Conservation (phyloP, 2,888 invertebrate genomes). For the Scaeva pyrastri region DNA sequence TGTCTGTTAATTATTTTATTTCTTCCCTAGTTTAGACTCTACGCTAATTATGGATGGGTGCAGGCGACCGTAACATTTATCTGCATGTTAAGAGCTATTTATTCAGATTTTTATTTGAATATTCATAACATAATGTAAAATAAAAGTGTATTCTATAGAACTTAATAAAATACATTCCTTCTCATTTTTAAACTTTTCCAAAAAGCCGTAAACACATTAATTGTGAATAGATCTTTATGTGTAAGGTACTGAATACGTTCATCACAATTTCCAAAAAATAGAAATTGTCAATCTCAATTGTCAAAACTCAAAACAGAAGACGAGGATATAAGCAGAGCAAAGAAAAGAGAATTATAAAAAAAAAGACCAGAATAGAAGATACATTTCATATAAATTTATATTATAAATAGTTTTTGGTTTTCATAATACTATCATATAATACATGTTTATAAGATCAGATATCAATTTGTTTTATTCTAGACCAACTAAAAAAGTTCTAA, state of each 20-base stretch:
- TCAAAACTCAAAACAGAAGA: constrained; percentile 47
- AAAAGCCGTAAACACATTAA: background rate
- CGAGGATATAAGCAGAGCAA: constrained; percentile 35
- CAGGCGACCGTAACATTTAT: no score
- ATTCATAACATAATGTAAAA: no score
- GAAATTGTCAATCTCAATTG: background rate
- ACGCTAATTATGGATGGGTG: no score
- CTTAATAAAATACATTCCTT: no score
- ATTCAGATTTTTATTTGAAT: no score
- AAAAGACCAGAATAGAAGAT: constrained; percentile 8
- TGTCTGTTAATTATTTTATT: no score
- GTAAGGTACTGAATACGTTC: background rate
- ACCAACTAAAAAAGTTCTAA: background rate
- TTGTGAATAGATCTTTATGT: background rate
- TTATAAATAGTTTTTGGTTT: background rate
- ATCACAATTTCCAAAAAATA: background rate
- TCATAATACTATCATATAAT: background rate
- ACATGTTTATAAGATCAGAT: background rate
- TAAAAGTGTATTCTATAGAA: no score
- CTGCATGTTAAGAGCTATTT: no score
- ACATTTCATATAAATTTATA: background rate
- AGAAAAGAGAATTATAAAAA: constrained; percentile 26
- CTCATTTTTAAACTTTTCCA: no score
- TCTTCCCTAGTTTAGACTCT: no score
- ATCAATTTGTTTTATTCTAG: background rate